Conservation (phyloP, 2,888 invertebrate genomes). For the Synergus laeviventris region DNA sequence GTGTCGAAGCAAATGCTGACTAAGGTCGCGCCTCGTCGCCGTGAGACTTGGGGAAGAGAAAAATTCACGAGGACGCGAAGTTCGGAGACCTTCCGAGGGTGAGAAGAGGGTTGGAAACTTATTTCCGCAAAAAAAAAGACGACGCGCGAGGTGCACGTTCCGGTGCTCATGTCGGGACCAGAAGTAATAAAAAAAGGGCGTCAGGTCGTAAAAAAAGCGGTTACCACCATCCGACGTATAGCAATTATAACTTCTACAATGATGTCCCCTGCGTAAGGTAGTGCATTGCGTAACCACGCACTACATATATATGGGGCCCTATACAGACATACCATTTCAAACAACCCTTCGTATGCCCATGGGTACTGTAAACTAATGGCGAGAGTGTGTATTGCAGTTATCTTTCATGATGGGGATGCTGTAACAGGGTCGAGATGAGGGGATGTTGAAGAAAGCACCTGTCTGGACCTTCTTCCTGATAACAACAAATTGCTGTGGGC, state of each 20-base stretch:
- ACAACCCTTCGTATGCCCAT: slow-evolving; percentile 66
- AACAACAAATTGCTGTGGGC: slow-evolving; percentile 4
- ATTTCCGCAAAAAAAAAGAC: slow-evolving; percentile 46
- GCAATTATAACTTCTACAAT: slow-evolving; percentile 58
- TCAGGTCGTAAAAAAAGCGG: slow-evolving; percentile 40
- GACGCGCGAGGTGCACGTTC: slow-evolving; percentile 38
- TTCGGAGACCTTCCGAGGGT: slow-evolving; percentile 18
- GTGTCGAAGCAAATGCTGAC: slow-evolving; percentile 50
- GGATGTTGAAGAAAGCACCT: slow-evolving; percentile 41
- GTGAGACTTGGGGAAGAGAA: slow-evolving; percentile 14
- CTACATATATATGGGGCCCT: slow-evolving; percentile 59
- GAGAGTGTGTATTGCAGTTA: slow-evolving; percentile 62
- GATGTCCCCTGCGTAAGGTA: slow-evolving; percentile 40
- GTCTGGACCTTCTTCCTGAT: slow-evolving; percentile 14
- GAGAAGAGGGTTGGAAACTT: slow-evolving; percentile 21
- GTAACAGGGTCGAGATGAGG: neutral
- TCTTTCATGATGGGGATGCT: slow-evolving; percentile 53
- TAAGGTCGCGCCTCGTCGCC: slow-evolving; percentile 42
- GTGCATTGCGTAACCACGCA: slow-evolving; percentile 56
- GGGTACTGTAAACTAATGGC: slow-evolving; percentile 72
- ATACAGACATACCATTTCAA: slow-evolving; percentile 52
- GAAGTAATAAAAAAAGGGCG: slow-evolving; percentile 46
- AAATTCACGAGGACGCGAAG: neutral
- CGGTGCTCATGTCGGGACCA: slow-evolving; percentile 36
- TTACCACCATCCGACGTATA: slow-evolving; percentile 50